A percentile compares a stretch with the other conserved stretches of the same genome.
phyloP scores from a whole-genome alignment of 2,797 vertebrate species.

The Semotilus atromaculatus region DNA sequence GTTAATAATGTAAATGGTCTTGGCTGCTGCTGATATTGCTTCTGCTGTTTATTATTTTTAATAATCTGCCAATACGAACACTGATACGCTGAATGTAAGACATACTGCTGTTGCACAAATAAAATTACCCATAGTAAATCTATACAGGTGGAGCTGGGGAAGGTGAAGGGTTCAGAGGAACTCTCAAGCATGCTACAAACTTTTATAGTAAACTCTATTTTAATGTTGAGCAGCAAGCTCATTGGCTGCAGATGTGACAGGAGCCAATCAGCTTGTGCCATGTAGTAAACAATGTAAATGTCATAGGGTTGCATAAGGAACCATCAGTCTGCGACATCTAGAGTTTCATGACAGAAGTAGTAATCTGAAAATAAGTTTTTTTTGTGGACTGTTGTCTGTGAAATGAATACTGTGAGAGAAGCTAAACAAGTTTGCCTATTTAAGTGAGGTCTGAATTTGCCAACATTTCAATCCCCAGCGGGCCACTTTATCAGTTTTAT shows the following conservation, averaged over 20 bases:
- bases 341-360: not conserved
- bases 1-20: too few species aligned
- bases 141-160: not conserved
- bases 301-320: not conserved
- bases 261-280: not conserved
- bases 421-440: slow-evolving; percentile 36
- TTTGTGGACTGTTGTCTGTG: not conserved
- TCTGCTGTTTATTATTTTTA: too few species aligned
- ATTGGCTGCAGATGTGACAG: not conserved
- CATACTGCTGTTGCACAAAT: not conserved
- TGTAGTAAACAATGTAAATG: not conserved
- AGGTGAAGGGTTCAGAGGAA: not conserved
- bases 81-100: too few species aligned
- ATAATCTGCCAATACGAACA: too few species aligned
- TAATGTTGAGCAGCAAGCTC: too few species aligned
- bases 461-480: slow-evolving; percentile 14
- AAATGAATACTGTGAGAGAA: not conserved
- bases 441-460: not conserved
- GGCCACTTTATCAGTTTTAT: slow-evolving; percentile 32
- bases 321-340: not conserved
- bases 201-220: not conserved
- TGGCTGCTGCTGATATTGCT: too few species aligned
- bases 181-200: not conserved
- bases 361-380: not conserved
- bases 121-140: not conserved